A percentile compares a stretch with the other conserved stretches of the same genome.
Evolutionary conservation across 2,797 vertebrate species (phyloP).

Genomic region (Acridotheres tristis): DNA sequence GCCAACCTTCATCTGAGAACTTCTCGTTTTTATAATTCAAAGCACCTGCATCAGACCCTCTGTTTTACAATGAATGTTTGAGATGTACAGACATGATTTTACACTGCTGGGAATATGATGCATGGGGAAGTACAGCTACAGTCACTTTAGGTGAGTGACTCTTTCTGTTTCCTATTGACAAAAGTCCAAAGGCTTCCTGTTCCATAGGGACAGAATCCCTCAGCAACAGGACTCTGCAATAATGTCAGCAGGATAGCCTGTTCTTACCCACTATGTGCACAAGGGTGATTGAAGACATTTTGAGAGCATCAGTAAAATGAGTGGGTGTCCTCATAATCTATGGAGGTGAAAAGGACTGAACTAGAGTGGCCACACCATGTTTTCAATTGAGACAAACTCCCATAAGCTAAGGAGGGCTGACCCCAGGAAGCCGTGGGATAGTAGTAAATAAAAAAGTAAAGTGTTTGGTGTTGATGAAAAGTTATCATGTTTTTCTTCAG

Average conservation of each 20-base stretch:
- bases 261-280: not conserved
- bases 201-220: not conserved
- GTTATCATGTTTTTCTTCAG: not conserved
- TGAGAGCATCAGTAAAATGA: not conserved
- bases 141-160: not conserved
- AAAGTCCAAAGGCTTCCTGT: not conserved
- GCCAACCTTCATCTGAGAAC: not conserved
- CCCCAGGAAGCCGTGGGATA: not conserved
- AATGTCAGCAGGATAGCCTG: not conserved
- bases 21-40: not conserved
- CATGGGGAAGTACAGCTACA: not conserved
- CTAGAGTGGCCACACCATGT: not conserved
- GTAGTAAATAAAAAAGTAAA: not conserved
- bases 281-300: not conserved
- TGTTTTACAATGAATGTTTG: not conserved
- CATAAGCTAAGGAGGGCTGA: not conserved
- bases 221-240: not conserved
- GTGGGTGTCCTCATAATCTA: rapidly evolving
- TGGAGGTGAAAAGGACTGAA: not conserved
- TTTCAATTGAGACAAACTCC: not conserved
- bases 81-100: not conserved
- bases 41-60: not conserved
- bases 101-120: not conserved
- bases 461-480: not conserved
- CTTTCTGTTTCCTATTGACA: not conserved